Base-by-base conservation (phyloP, 2,888 invertebrate genomes). In the Ectemnius cavifrons region DNA sequence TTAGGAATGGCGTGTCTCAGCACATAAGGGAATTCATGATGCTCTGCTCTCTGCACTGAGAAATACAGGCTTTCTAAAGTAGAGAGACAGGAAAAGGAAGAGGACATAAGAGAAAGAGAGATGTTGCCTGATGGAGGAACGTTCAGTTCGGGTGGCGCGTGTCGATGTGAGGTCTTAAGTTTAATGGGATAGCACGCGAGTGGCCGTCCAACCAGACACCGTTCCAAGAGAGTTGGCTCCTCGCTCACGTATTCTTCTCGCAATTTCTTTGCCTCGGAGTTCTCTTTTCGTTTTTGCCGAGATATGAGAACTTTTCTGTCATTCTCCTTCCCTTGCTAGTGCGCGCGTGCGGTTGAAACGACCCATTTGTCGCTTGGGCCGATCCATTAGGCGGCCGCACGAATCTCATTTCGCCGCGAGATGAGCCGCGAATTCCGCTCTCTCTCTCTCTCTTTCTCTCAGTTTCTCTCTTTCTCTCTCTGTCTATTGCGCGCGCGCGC, bases 291-390 rank as follows among this genome's bases (percentile, higher is more conserved):
- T 52, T 52, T 52, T 16, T 52, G 5, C 52, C 52, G 52, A 52
- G 16, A 52, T 52, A 52, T 37, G 37, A 37, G 37, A 37, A 37
- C 37, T 37, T 37, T 37, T 37, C 37, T 37, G 37, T 37, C 37
- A 37, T 37, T 37, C 37, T 16, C 52, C 52, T 14, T 52, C 52
- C 13, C 52, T 14, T 8, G 37, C 1, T 37, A 37, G 37, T 37
- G 56, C 60, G 23, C 56, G 16, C 47, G 52, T 58, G 37, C 52
- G 11, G 37, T 37, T 27, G 14, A 16, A 18, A 57, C 59, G 79
- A 80, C 72, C 63, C 77, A 72, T 77, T 79, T 79, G 72, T 74
- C 52, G 63, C 20, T 64, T n/a, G n/a, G 66, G 66, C 27, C 64
- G 67, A 77, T 74, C 72, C 77, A 77, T 79, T 80, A 73, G 74